phyloP scores from a whole-genome alignment of 2,113 vertebrate genomes.

The Chrysochloris asiatica region DNA sequence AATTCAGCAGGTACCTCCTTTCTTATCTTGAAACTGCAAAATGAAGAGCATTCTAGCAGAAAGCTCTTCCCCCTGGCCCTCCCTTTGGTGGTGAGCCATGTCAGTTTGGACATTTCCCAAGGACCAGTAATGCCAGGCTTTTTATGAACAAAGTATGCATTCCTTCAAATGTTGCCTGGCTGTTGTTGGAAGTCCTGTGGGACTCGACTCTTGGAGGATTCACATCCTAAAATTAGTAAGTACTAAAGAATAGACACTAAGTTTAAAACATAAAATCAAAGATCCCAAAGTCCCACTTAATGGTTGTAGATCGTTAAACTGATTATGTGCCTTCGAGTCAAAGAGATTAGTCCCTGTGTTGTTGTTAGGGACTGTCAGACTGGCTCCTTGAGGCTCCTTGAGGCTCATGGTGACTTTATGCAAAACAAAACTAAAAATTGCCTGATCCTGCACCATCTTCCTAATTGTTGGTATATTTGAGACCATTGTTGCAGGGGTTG shows the following conservation, averaged over 20 bases:
- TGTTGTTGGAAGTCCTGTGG: slow-evolving; percentile 43
- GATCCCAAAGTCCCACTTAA: not conserved
- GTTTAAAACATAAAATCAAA: slow-evolving; percentile 47
- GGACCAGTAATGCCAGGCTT: slow-evolving; percentile 48
- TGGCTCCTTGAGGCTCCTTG: too few relatives aligned
- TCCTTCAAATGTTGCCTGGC: slow-evolving; percentile 57
- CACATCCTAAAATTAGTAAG: slow-evolving; percentile 38
- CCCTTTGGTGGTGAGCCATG: slow-evolving; percentile 40
- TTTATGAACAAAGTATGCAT: slow-evolving; percentile 54
- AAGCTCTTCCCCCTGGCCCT: not conserved
- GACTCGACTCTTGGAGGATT: slow-evolving; percentile 46
- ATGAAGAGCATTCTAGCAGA: slow-evolving; percentile 46
- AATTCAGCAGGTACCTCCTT: slow-evolving; percentile 38
- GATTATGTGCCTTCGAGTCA: not conserved
- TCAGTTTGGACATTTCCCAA: slow-evolving; percentile 65
- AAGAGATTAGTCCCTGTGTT: not conserved
- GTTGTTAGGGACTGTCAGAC: not conserved
- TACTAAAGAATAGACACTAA: slow-evolving; percentile 30
- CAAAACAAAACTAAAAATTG: not conserved
- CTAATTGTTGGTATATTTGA: not conserved
- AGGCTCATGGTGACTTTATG: not conserved
- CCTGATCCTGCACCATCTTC: not conserved
- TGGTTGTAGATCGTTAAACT: not conserved
- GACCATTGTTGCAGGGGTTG: not conserved
- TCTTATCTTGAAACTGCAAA: slow-evolving; percentile 36